Evolutionary conservation across 2,113 vertebrate genomes (phyloP), one percentile per base, ranked within the genome.

Genomic region (Copsychus sechellarum): DNA sequence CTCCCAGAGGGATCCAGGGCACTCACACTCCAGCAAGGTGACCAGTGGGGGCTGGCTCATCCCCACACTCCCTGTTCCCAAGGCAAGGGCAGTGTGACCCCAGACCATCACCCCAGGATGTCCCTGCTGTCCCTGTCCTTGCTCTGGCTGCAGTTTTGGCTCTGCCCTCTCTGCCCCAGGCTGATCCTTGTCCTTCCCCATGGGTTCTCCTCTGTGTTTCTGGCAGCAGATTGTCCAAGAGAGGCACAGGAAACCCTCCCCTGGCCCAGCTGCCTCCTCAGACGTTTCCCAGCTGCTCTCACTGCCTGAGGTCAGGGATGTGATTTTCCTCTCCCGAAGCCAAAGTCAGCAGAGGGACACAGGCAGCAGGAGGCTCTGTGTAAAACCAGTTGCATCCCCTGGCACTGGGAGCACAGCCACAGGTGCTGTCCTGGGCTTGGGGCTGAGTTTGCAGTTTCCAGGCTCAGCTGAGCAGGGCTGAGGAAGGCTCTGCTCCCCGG

Each of bases 241-340:
- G 26, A 28, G 6, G 33, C 76, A 40, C 90, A 86, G 95, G 94
- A 96, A 96, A 7, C 90, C 78, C 94, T 74, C 90, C 25, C 85
- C 95, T 93, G 0, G 7, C 88, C 2, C 24, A 23, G 85, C 90
- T 73, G 85, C 94, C 81, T 90, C 85, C 54, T 67, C 93, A 76
- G 92, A 93, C 7, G 0, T 53, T 88, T 92, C 95, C 88, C 96
- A 97, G 94, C 94, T 96, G 93, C 80, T 92, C 87, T 50, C 71
- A 0, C 14, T 31, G 87, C 1, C 93, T 48, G 82, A 77, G 88
- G 92, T 88, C 86, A 90, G 90, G 90, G 92, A 40, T 4, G 2
- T 10, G 82, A 94, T 81, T 90, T 93, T 74, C 71, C 74, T 90
- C 74, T 45, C 79, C 0, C 69, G 2, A 17, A 90, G 93, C 90